A percentile compares a stretch with the other conserved stretches of the same genome.
Conservation (phyloP, 53 echinoderm and acorn worm species). For the Pentamera pediparva region DNA sequence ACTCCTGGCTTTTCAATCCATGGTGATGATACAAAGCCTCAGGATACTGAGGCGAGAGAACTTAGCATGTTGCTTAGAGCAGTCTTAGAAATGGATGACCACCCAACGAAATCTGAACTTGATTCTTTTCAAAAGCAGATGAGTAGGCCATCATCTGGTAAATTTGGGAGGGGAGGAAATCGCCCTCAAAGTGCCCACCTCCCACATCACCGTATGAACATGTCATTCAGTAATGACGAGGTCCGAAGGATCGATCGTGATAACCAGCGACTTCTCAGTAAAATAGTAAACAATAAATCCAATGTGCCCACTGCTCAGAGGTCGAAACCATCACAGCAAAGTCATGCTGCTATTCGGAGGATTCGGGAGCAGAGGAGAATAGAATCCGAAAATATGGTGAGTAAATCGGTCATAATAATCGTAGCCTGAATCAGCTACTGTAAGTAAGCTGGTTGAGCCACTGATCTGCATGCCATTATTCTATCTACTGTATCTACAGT, state of each 20-base stretch:
- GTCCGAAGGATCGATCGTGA: conserved; percentile 80
- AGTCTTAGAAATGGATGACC: conserved; percentile 85
- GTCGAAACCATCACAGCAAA: conserved; percentile 24
- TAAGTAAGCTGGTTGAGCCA: too few relatives aligned
- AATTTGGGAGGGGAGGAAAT: conserved; percentile 15
- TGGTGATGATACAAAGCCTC: conserved; percentile 23
- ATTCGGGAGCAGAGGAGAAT: conserved; percentile 82
- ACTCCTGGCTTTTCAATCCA: conserved; percentile 40
- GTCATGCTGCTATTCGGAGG: conserved; percentile 79
- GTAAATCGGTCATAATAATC: conserved; percentile 8
- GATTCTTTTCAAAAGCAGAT: conserved; percentile 46
- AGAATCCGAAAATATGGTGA: conserved; percentile 88
- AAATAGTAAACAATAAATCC: conserved; percentile 49
- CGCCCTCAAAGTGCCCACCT: conserved; percentile 37
- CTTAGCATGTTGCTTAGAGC: conserved; percentile 80
- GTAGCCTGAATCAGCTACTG: too few relatives aligned
- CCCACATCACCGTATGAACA: conserved; percentile 87
- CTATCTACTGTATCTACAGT: too few relatives aligned
- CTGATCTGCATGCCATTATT: too few relatives aligned
- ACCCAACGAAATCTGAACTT: conserved; percentile 51
- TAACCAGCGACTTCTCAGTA: conserved; percentile 71
- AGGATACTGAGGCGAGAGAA: conserved; percentile 76
- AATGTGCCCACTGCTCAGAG: not conserved
- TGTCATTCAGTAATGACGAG: conserved; percentile 96
- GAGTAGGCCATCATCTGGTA: conserved; percentile 46